These are phyloP conservation scores for Coregonus sp. DNA, from an alignment of 2,797 vertebrate species.

Conservation along the genomic window DNA sequence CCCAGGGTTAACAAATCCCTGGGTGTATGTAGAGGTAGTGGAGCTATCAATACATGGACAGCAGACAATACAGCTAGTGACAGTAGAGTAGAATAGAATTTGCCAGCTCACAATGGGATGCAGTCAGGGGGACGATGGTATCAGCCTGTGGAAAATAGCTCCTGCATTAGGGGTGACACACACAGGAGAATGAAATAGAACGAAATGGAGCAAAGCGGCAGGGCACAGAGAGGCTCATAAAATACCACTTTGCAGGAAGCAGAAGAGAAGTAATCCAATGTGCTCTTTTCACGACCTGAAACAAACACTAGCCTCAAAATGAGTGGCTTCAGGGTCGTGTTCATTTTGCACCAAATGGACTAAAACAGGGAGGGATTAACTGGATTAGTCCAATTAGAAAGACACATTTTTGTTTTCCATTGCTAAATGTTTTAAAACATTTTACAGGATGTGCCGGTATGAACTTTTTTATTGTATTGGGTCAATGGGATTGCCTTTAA, in stretches of 20 bases:
- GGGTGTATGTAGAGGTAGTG: constrained; percentile 24
- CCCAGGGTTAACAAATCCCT: constrained; percentile 43
- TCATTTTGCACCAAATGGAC: background rate
- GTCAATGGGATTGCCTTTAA: constrained; percentile 45
- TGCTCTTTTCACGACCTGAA: constrained; percentile 2
- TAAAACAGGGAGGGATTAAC: background rate
- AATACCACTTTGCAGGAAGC: constrained; percentile 20
- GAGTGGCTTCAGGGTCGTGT: constrained; percentile 18
- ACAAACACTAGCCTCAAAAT: background rate
- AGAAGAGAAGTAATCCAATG: constrained; percentile 19
- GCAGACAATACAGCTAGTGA: constrained; percentile 33
- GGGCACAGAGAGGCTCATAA: constrained; percentile 34
- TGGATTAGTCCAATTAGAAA: background rate
- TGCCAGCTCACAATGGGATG: background rate
- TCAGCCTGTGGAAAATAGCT: background rate
- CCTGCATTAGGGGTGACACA: background rate
- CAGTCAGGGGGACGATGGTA: background rate
- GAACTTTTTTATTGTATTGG: constrained; percentile 25
- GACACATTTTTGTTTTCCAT: background rate
- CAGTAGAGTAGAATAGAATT: constrained; percentile 24
- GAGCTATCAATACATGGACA: constrained; percentile 12
- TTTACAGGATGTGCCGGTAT: background rate
- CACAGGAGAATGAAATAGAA: background rate
- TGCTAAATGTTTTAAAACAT: background rate
- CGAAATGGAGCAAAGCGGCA: constrained; percentile 30